These are phyloP conservation scores for Lasioglossum morio DNA, from an alignment of 2,888 invertebrate species.

Conservation along the genomic window DNA sequence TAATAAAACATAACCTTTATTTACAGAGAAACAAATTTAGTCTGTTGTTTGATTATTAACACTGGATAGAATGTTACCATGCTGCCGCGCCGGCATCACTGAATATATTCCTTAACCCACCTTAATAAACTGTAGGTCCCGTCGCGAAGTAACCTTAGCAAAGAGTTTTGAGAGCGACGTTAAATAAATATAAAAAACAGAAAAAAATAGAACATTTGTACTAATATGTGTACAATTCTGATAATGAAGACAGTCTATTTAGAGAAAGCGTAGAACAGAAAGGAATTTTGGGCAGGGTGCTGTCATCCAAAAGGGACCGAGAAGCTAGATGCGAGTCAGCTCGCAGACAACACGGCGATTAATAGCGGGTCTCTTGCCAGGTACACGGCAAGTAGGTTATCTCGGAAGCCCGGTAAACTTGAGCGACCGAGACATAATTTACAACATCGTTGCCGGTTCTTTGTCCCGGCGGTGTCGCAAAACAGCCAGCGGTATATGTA, in stretches of 20 bases:
- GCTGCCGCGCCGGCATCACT: too few relatives aligned
- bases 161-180: too few relatives aligned
- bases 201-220: too few relatives aligned
- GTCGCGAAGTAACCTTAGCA: too few relatives aligned
- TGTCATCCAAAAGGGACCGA: neutral
- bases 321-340: neutral
- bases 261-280: neutral
- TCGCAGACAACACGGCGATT: constrained; percentile 36
- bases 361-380: constrained; percentile 49
- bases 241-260: neutral
- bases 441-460: constrained; percentile 46
- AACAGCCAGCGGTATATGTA: constrained; percentile 42
- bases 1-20: too few relatives aligned
- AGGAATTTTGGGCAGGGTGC: neutral
- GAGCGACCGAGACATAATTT: constrained; percentile 54
- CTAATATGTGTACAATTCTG: neutral
- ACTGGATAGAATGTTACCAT: too few relatives aligned
- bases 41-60: too few relatives aligned
- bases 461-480: constrained; percentile 44
- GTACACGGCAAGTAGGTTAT: constrained; percentile 53
- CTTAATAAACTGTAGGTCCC: too few relatives aligned
- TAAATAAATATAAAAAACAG: too few relatives aligned
- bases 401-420: constrained; percentile 50
- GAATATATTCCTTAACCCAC: too few relatives aligned
- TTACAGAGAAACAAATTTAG: too few relatives aligned